phyloP scores from a whole-genome alignment of 2,888 invertebrate genomes.

The Drosophila robusta region DNA sequence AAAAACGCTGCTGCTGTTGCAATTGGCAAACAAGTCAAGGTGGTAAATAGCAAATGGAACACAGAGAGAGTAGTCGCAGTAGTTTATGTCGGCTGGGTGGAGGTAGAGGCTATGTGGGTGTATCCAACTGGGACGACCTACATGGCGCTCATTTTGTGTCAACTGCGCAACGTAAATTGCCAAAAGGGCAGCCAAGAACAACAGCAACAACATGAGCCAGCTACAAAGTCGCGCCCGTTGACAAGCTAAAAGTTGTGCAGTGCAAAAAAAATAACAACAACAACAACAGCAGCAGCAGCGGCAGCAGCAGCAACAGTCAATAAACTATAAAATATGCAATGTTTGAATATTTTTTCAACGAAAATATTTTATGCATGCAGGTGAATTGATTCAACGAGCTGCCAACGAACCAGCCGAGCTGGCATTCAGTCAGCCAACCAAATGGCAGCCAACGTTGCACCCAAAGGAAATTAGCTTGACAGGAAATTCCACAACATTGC shows the following conservation, averaged over 20 bases:
- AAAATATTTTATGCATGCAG: constrained; percentile 78
- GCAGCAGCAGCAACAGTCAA: constrained; percentile 58
- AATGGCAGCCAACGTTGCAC: constrained; percentile 60
- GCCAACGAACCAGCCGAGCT: constrained; percentile 49
- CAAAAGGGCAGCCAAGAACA: constrained; percentile 51
- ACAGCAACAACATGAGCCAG: constrained; percentile 24
- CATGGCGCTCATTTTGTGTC: constrained; percentile 72
- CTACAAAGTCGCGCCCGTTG: constrained; percentile 31
- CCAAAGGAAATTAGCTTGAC: constrained; percentile 83
- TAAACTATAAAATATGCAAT: constrained; percentile 80
- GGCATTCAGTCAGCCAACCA: constrained; percentile 45
- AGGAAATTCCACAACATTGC: constrained; percentile 78
- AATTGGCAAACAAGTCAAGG: constrained; percentile 77
- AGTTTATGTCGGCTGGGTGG: neutral
- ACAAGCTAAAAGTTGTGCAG: constrained; percentile 29
- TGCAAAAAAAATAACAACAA: constrained; percentile 2
- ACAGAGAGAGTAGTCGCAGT: constrained; percentile 1
- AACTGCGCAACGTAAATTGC: constrained; percentile 64
- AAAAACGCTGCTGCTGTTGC: constrained; percentile 53
- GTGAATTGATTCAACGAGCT: constrained; percentile 77
- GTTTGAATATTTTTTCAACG: constrained; percentile 63
- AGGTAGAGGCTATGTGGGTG: neutral
- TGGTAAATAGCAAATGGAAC: constrained; percentile 66
- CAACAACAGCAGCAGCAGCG: constrained; percentile 27
- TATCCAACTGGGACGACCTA: constrained; percentile 58